Conservation (phyloP, 1,140 invertebrate species). For the Homarus americanus region DNA sequence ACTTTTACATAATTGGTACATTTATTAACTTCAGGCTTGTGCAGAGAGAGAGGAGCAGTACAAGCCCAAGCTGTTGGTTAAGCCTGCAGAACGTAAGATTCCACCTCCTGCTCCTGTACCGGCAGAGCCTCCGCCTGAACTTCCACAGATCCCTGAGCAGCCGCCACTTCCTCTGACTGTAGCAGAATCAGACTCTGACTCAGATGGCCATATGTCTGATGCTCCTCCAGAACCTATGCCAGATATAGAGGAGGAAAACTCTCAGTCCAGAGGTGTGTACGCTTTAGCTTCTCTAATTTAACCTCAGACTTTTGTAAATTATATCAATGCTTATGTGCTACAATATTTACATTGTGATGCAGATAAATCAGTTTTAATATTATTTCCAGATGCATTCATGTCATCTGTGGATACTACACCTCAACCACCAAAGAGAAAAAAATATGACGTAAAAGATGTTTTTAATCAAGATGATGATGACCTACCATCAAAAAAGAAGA, state of each 20-base stretch:
- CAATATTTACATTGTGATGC: too few species aligned
- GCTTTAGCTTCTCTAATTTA: neutral
- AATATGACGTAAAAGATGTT: slow-evolving; percentile 91
- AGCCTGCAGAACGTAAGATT: slow-evolving; percentile 67
- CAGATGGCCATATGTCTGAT: slow-evolving; percentile 55
- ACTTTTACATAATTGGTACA: too few species aligned
- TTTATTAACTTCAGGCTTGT: slow-evolving; percentile 80
- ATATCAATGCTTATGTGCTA: too few species aligned
- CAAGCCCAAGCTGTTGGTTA: slow-evolving; percentile 82
- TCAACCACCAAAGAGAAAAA: slow-evolving; percentile 88
- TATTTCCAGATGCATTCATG: slow-evolving; percentile 42
- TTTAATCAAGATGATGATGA: slow-evolving; percentile 95
- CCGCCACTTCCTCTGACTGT: slow-evolving; percentile 23
- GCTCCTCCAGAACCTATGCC: slow-evolving; percentile 47
- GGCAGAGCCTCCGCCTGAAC: slow-evolving; percentile 36
- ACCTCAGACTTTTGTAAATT: neutral
- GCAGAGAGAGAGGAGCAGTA: slow-evolving; percentile 90
- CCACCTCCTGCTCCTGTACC: slow-evolving; percentile 40
- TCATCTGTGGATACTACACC: slow-evolving; percentile 81
- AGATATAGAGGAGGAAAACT: slow-evolving; percentile 56
- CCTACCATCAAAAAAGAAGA: slow-evolving; percentile 86
- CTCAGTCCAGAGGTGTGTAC: slow-evolving; percentile 37
- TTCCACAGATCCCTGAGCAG: slow-evolving; percentile 49
- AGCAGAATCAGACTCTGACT: slow-evolving; percentile 65
- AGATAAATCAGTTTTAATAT: neutral